A percentile compares a stretch with the other conserved stretches of the same genome.
Evolutionary conservation across 2,113 vertebrate genomes (phyloP).

Genomic region (Thamnophis sirtalis): DNA sequence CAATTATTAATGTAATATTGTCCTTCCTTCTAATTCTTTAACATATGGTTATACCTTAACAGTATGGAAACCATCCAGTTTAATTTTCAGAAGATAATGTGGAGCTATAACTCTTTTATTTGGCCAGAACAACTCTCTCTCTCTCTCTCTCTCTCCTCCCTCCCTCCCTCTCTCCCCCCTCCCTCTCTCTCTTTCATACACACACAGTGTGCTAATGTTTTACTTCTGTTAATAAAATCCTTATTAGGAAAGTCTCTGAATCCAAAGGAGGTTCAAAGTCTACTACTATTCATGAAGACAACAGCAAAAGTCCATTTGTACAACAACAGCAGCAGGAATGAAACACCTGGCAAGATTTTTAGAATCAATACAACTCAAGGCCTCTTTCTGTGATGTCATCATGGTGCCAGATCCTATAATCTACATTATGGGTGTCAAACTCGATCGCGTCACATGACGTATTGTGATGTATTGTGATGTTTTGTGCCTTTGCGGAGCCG

Average conservation of each 20-base stretch:
- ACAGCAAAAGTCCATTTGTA: neutral
- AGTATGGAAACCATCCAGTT: neutral
- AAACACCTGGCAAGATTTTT: neutral
- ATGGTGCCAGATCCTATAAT: neutral
- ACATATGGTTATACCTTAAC: neutral
- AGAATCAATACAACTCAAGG: neutral
- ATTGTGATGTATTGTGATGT: neutral
- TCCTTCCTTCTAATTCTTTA: neutral
- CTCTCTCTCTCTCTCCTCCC: too few species aligned
- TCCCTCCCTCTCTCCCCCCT: too few species aligned
- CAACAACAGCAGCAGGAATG: neutral
- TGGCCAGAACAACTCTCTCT: neutral
- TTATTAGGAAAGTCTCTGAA: neutral
- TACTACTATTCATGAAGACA: too few species aligned
- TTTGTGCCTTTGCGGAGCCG: neutral
- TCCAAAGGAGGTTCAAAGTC: neutral
- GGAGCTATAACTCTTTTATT: neutral
- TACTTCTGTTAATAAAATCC: neutral
- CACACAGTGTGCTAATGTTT: neutral
- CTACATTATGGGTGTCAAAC: neutral
- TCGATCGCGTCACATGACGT: fast-evolving
- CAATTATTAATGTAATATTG: neutral
- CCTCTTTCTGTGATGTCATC: neutral
- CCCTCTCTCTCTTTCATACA: too few species aligned
- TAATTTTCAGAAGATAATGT: neutral